phyloP scores from a whole-genome alignment of 2,888 invertebrate genomes.

The Nephrotoma flavescens region DNA sequence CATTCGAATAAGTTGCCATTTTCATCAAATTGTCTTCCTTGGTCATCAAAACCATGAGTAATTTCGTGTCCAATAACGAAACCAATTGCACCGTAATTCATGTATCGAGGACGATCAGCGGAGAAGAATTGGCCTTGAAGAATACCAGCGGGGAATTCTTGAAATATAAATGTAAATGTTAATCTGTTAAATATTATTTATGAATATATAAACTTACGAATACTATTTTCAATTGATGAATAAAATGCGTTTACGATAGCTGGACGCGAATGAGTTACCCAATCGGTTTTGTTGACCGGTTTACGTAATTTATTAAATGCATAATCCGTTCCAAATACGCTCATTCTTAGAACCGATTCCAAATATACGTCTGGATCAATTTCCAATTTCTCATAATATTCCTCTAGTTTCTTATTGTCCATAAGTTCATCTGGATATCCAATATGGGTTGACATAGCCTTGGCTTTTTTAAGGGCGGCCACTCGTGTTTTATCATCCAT shows the following conservation, averaged over 20 bases:
- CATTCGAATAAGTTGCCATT: constrained; percentile 84
- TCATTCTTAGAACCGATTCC: constrained; percentile 60
- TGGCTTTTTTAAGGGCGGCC: constrained; percentile 64
- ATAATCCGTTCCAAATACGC: constrained; percentile 65
- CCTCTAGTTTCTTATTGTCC: constrained; percentile 61
- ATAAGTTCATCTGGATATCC: constrained; percentile 85
- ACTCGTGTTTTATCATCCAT: constrained; percentile 75
- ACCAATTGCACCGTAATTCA: constrained; percentile 86
- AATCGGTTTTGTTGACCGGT: constrained; percentile 72
- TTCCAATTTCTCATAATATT: constrained; percentile 64
- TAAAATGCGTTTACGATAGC: constrained; percentile 80
- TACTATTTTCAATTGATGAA: constrained; percentile 72
- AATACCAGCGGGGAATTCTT: constrained; percentile 89
- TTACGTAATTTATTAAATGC: constrained; percentile 61
- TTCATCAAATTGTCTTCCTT: constrained; percentile 84
- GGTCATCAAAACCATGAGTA: constrained; percentile 79
- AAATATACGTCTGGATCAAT: constrained; percentile 55
- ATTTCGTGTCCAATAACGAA: constrained; percentile 88
- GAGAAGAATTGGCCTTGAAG: constrained; percentile 85
- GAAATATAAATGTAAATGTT: not conserved
- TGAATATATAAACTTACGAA: constrained; percentile 46
- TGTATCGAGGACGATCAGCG: constrained; percentile 73
- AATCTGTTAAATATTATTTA: not conserved
- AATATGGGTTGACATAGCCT: constrained; percentile 75
- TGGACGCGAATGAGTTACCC: constrained; percentile 70